phyloP scores from a whole-genome alignment of 2,113 vertebrate genomes.

The Pomatostomus ruficeps region DNA sequence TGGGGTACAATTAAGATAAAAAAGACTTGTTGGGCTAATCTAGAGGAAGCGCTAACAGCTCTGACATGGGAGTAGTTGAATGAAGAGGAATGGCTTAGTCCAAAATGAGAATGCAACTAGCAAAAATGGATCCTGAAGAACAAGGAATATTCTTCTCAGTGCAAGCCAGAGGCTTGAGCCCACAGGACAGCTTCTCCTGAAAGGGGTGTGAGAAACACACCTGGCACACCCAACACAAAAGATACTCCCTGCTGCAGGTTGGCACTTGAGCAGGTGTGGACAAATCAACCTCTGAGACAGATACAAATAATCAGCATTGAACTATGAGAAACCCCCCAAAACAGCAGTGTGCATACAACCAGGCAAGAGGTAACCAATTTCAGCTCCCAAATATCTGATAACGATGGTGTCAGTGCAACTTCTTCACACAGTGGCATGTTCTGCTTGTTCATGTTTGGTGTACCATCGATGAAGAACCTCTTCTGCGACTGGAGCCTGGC shows the following conservation, averaged over 20 bases:
- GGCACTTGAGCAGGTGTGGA: background rate
- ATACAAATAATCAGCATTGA: background rate
- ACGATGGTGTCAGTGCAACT: background rate
- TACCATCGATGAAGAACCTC: background rate
- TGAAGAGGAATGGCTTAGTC: background rate
- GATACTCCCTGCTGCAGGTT: background rate
- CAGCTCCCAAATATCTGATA: background rate
- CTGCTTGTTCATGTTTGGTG: background rate
- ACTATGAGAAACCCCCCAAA: background rate
- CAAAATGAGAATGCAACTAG: background rate
- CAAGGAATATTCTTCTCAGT: background rate
- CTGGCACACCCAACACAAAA: background rate
- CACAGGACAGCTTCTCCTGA: background rate
- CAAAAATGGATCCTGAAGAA: background rate
- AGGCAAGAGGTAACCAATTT: background rate
- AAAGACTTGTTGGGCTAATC: background rate
- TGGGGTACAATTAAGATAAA: background rate
- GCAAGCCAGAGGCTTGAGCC: background rate
- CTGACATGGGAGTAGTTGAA: background rate
- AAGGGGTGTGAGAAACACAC: background rate
- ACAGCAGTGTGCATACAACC: background rate
- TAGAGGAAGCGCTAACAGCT: background rate
- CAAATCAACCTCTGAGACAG: background rate
- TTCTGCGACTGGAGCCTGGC: accelerated
- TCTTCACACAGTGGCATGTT: accelerated